Evolutionary conservation across 2,888 invertebrate genomes (phyloP), one percentile per base, ranked within the genome.

Genomic region (Drosophila hamatofila): DNA sequence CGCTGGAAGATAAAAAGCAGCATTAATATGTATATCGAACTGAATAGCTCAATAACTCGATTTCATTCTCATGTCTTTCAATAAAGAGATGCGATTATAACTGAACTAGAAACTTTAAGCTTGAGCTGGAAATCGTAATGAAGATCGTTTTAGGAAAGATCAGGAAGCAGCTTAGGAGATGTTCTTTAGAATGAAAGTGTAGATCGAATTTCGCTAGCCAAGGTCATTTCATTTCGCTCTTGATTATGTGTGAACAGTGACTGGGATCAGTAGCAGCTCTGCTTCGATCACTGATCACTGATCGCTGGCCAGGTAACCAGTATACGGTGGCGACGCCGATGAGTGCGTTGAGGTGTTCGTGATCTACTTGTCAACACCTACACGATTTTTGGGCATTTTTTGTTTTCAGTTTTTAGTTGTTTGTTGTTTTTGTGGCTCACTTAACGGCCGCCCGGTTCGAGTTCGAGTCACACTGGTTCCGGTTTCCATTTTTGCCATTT

Each of bases 311-410:
- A 16, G 51, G 33, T 23, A 42, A 35, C 18, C 44, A 42, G 18
- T 55, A 54, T 5, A 9, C 46, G 35, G 25, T 49, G 60, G 39
- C 60, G 41, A 42, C 71, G 30, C 30, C n/a, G 51, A 30, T 61
- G 65, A 60, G 60, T 49, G 41, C 41, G 68, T 33, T 46, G 58
- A 61, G 55, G 54, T 71, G 88, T 72, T 88, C 89, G 83, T 84
- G 87, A 84, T 86, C 89, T 78, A 84, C 83, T 84, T 84, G 83
- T 84, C 89, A 86, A 88, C 87, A 88, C 78, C 83, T 83, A 78
- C 83, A 81, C 89, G 89, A 64, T 52, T 73, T 80, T 88, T 60
- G 66, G 52, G 44, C 35, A n/a, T 52, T 54, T 44, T 64, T 59
- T 51, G 21, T 16, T 33, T 46, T 46, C 21, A 14, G 46, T n/a